phyloP scores from a whole-genome alignment of 2,797 vertebrate species.

The Acipenser transmontanus region DNA sequence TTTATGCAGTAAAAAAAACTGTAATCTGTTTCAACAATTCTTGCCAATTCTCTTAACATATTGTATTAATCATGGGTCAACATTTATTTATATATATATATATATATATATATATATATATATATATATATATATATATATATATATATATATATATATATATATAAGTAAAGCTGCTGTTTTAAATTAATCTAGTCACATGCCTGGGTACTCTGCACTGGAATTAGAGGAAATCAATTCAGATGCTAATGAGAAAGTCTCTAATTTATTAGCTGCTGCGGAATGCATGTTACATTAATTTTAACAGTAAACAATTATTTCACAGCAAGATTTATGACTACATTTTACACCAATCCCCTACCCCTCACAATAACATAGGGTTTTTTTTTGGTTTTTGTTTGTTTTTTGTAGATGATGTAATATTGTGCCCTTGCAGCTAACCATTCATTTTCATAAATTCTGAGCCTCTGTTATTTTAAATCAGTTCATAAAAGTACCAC shows the following conservation, averaged over 20 bases:
- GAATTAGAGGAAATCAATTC: slow-evolving; percentile 84
- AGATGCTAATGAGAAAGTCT: slow-evolving; percentile 78
- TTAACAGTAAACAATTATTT: slow-evolving; percentile 91
- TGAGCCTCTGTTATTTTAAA: too few relatives aligned
- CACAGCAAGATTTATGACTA: slow-evolving; percentile 83
- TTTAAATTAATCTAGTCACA: slow-evolving; percentile 19
- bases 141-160: slow-evolving; percentile 1
- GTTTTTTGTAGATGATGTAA: neutral
- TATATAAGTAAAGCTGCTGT: neutral
- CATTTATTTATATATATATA: neutral
- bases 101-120: neutral
- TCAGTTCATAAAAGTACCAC: too few relatives aligned
- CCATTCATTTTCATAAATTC: neutral
- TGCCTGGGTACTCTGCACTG: slow-evolving; percentile 42
- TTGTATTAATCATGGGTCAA: too few relatives aligned
- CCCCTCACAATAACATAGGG: slow-evolving; percentile 1
- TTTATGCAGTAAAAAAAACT: too few relatives aligned
- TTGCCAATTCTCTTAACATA: too few relatives aligned
- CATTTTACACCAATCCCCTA: slow-evolving; percentile 45
- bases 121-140: neutral
- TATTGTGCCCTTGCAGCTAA: slow-evolving; percentile 5
- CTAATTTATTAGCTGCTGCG: slow-evolving; percentile 86
- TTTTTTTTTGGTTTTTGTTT: neutral
- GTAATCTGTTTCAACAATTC: too few relatives aligned
- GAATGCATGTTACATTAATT: slow-evolving; percentile 80